These are phyloP conservation scores for Trichogramma evanescens DNA, from an alignment of 2,888 invertebrate genomes.

Conservation along the genomic window DNA sequence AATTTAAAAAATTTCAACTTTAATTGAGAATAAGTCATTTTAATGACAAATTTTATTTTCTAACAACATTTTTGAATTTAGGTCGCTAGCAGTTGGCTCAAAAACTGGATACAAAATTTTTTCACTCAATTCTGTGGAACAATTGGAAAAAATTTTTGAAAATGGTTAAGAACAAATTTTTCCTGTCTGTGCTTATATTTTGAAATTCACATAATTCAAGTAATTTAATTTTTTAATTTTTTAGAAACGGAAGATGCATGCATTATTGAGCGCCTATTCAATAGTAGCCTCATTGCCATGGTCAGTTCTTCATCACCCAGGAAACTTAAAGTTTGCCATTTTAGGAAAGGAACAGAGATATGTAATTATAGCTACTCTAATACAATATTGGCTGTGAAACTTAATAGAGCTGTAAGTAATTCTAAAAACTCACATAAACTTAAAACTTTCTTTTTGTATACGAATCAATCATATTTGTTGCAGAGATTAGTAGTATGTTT, in stretches of 20 bases:
- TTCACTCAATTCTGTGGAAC: constrained; percentile 74
- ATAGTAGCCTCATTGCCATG: constrained; percentile 92
- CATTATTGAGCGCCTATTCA: constrained; percentile 92
- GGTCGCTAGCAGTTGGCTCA: constrained; percentile 88
- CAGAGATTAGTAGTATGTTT: constrained; percentile 93
- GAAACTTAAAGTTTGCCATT: constrained; percentile 90
- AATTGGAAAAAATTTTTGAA: constrained; percentile 82
- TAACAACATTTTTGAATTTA: constrained; percentile 43
- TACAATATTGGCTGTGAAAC: constrained; percentile 89
- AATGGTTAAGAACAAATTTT: constrained; percentile 53
- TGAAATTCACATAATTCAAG: background rate
- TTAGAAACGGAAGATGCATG: constrained; percentile 72
- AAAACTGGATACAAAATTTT: constrained; percentile 85
- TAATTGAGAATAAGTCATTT: no score
- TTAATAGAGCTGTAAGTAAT: constrained; percentile 78
- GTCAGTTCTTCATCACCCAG: constrained; percentile 88
- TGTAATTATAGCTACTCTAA: constrained; percentile 94
- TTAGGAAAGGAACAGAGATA: constrained; percentile 95
- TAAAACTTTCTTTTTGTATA: background rate
- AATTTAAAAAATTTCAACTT: no score
- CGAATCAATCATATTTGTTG: constrained; percentile 18
- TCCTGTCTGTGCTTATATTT: background rate
- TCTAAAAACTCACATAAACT: background rate
- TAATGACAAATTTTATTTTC: no score
- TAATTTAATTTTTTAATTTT: constrained; percentile 8